Evolutionary conservation across 92 coral and sea anemone species (phyloP).

Genomic region (Zoanthus sociatus): DNA sequence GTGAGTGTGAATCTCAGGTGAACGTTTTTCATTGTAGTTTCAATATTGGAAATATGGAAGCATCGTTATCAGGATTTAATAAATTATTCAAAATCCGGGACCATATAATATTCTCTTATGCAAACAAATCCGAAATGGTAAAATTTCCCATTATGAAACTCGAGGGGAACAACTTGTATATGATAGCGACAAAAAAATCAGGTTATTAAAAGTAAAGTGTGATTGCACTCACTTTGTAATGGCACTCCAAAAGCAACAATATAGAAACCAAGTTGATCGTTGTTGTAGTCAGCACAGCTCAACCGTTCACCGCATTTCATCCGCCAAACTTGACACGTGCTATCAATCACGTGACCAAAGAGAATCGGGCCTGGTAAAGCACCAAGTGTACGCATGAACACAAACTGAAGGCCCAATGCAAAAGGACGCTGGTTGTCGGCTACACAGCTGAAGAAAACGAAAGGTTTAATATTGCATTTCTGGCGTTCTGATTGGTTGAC

Average conservation of each 20-base stretch:
- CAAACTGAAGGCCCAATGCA: slow-evolving; percentile 30
- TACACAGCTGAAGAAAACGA: neutral
- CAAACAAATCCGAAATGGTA: no score
- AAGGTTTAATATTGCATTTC: neutral
- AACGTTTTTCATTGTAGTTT: no score
- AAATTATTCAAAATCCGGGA: no score
- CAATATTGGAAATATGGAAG: no score
- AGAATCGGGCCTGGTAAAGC: slow-evolving; percentile 27
- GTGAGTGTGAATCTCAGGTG: no score
- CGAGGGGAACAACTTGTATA: no score
- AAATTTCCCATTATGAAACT: no score
- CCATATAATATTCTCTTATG: no score
- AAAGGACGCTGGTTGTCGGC: slow-evolving; percentile 26
- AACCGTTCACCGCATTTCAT: neutral
- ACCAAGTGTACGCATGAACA: slow-evolving; percentile 19
- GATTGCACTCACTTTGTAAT: neutral
- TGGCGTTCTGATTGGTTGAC: neutral
- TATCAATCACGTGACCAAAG: slow-evolving; percentile 34
- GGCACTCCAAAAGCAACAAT: slow-evolving; percentile 2
- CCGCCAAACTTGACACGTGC: slow-evolving; percentile 33
- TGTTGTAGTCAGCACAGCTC: slow-evolving; percentile 27
- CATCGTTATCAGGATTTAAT: no score
- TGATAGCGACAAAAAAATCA: neutral
- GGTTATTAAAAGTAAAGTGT: neutral
- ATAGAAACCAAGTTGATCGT: neutral